Evolutionary conservation across 2,797 vertebrate species (phyloP).

Genomic region (Nannoperca obscura): DNA sequence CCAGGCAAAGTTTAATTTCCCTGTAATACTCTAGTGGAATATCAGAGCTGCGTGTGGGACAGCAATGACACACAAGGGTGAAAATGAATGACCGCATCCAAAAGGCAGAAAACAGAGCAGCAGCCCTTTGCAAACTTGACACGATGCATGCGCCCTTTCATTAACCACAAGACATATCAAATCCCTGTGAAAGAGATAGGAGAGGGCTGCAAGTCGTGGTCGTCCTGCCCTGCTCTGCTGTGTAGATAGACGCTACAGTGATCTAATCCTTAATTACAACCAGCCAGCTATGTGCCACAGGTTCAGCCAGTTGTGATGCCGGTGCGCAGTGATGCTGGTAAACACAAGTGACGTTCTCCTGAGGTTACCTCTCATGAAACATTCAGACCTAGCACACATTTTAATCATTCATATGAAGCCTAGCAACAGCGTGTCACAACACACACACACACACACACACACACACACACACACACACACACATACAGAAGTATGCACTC

Average conservation of each 20-base stretch:
- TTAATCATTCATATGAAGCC: conserved; percentile 80
- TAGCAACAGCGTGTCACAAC: conserved; percentile 65
- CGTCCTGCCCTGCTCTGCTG: conserved; percentile 24
- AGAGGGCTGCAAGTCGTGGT: conserved; percentile 13
- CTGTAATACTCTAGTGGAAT: conserved; percentile 19
- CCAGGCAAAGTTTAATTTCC: conserved; percentile 58
- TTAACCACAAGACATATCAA: conserved; percentile 47
- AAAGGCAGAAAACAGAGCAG: conserved; percentile 19
- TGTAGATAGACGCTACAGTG: conserved; percentile 41
- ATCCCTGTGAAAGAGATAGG: conserved; percentile 29
- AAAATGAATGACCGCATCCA: conserved; percentile 39
- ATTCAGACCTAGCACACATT: conserved; percentile 81
- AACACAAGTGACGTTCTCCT: conserved; percentile 65
- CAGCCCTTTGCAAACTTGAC: conserved; percentile 35
- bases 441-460: conserved; percentile 28
- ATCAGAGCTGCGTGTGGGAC: conserved; percentile 37
- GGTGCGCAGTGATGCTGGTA: conserved; percentile 60
- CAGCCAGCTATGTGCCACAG: conserved; percentile 50
- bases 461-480: conserved; percentile 47
- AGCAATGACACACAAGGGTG: conserved; percentile 32
- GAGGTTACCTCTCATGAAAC: conserved; percentile 79
- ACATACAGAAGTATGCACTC: conserved; percentile 6
- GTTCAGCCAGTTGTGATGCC: conserved; percentile 64
- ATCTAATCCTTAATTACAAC: conserved; percentile 73
- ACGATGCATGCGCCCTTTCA: conserved; percentile 32